Evolutionary conservation across 2,888 invertebrate species (phyloP), one percentile per base, ranked within the genome.

Genomic region (Spilarctia lutea): DNA sequence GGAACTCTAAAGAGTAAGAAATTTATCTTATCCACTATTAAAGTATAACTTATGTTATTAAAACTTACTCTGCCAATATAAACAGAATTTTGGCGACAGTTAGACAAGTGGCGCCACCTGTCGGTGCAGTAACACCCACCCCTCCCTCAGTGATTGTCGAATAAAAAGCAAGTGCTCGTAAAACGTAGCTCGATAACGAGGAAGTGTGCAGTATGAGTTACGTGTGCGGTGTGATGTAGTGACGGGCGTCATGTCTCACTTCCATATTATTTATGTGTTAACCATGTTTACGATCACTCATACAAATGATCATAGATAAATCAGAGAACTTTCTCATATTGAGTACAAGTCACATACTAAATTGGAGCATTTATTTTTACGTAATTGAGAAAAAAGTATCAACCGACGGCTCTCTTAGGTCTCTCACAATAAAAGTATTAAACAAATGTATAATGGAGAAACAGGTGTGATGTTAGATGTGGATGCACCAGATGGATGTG

Each of bases 81-180:
- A 60, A 60, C 60, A 60, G 11, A 27, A 27, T 27, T 27, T 27
- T 60, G n/a, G 60, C 4, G 27, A 60, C 56, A 48, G 52, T n/a
- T 3, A 27, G 60, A 27, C 60, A 27, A 60, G 60, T 60, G 60
- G 27, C 27, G 60, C 60, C 4, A 27, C 27, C 60, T 60, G 27
- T 27, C 60, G 6, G 27, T 60, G 60, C 27, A 60, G 11, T 16
- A 56, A 33, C 0, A 27, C 24, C 13, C 13, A n/a, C 11, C 39
- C 0, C 35, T n/a, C 35, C 35, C 24, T 60, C 18, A 39, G 10
- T 60, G 70, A 70, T 42, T 42, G 70, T 60, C 27, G n/a, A 60
- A 63, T 60, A 70, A 70, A 68, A 70, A 70, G 60, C 8, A 60
- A 60, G 39, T n/a, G 39, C 27, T 60, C 60, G 27, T 70, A 70